phyloP scores from a whole-genome alignment of 2,113 vertebrate genomes.

The Notarius quadriscutis region DNA sequence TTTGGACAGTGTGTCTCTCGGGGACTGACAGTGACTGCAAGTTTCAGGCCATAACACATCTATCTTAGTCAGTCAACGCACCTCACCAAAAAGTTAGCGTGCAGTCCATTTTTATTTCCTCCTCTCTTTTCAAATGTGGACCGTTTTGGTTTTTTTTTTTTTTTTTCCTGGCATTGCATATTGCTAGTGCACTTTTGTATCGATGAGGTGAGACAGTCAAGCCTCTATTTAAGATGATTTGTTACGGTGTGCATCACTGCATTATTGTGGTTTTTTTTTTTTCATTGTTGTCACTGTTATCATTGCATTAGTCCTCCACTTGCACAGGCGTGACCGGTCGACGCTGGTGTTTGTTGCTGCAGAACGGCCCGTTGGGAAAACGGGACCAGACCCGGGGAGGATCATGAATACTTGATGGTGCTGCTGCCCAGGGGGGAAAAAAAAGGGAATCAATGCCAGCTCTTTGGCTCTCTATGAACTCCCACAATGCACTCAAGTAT shows the following conservation, averaged over 20 bases:
- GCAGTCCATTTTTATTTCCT: slow-evolving; percentile 53
- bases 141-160: slow-evolving; percentile 47
- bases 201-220: slow-evolving; percentile 62
- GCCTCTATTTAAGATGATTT: slow-evolving; percentile 70
- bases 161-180: slow-evolving; percentile 57
- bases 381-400: slow-evolving; percentile 25
- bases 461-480: slow-evolving; percentile 39
- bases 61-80: slow-evolving; percentile 51
- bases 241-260: slow-evolving; percentile 73
- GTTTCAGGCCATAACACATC: slow-evolving; percentile 49
- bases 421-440: slow-evolving; percentile 43
- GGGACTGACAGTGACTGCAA: slow-evolving; percentile 63
- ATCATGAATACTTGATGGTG: slow-evolving; percentile 48
- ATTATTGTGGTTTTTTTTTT: slow-evolving; percentile 64
- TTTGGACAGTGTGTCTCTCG: slow-evolving; percentile 34
- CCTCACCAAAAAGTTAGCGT: slow-evolving; percentile 65
- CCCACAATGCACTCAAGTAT: slow-evolving; percentile 48
- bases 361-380: slow-evolving; percentile 31
- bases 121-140: slow-evolving; percentile 55
- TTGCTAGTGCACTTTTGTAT: slow-evolving; percentile 77
- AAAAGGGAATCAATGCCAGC: slow-evolving; percentile 35
- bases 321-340: slow-evolving; percentile 54
- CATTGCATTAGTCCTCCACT: slow-evolving; percentile 49
- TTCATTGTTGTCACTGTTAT: slow-evolving; percentile 41
- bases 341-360: slow-evolving; percentile 47